Base-by-base conservation (phyloP, 2,113 vertebrate species). In the Scortum barcoo region DNA sequence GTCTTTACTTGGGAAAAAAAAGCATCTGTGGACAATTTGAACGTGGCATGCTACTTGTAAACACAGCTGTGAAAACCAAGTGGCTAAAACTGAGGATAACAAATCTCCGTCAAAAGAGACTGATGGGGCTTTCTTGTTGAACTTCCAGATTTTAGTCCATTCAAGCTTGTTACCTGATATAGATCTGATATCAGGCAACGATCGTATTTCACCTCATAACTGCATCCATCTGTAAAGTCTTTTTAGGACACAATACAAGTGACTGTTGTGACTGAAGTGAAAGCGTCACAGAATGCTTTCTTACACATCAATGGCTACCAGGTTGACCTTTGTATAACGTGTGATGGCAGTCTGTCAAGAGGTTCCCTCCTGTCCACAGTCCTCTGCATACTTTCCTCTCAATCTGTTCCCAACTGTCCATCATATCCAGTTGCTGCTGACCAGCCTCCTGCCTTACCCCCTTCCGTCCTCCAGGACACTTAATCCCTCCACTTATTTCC, bases 1-100 rank as follows among this genome's bases (percentile, higher is more conserved):
- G 30, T 50, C 42, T 71, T 86, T 62, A 40, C 60, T 67, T 88
- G 58, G n/a, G n/a, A n/a, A n/a, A 67, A 67, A 63, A 76, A 71
- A 83, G 79, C 93, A 94, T 93, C 86, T 95, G 92, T 12, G n/a
- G 76, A 74, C 77, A 87, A 92, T 93, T 87, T 88, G 53, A 86
- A 78, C 30, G 19, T 73, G 76, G 44, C 72, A 46, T 56, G 87
- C 85, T 77, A 61, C 81, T 78, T 78, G 83, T 93, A 91, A 94
- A 89, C 83, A 91, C 93, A 94, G 93, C 91, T 94, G 89, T 68
- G 80, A 66, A 8, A 78, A 71, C 42, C 69, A 72, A 92, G 76
- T 69, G 81, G 77, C 77, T 74, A 44, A 81, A 67, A 85, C 40
- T 19, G 65, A 72, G 20, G 81, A 87, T 84, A 84, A 88, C 78